Base-by-base conservation (phyloP, 1,140 invertebrate genomes). In the Ceratoteleas bidentatus region DNA sequence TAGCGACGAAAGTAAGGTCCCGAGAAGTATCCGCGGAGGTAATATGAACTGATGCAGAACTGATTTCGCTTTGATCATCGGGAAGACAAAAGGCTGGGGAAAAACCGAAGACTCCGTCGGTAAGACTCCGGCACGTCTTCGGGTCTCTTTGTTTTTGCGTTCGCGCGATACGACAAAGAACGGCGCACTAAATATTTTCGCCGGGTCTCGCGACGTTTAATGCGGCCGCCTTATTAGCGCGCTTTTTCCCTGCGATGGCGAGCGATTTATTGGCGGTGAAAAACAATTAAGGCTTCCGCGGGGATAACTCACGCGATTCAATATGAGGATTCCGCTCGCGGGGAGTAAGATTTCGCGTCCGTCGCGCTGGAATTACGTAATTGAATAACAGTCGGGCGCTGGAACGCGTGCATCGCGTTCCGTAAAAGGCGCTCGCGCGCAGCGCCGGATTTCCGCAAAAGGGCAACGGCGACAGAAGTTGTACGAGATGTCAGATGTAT, bases 391-490 rank as follows among this genome's bases (percentile, higher is more conserved):
- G 24, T 24, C 24, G 24, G 24, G 24, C 24, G 24, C 24, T 15
- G 62, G 56, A 73, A 73, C 61, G 76, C 57, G 64, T 50, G 47
- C 61, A 64, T 49, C 62, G 33, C 43, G 61, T 50, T 50, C 62
- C 77, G 50, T 80, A 80, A 80, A 80, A 62, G 77, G 77, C 24
- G 43, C 49, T 69, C 43, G 70, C 64, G 52, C 64, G 57, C 38
- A 61, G 53, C 61, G 78, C 61, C 79, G 79, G 72, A 72, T 72
- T 81, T 81, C 79, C 79, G 72, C 79, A 81, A 81, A 81, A 76
- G 72, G 79, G 64, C 65, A 76, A 75, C 66, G 56, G 40, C 58
- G 79, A 76, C 79, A 76, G 66, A 72, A 72, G 66, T 81, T 75
- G 78, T 75, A 75, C 72, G 78, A 65, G 65, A 70, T 75, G 70